phyloP scores from a whole-genome alignment of 64 coral and sea anemone species.

The Hydrozoanthus tunicans region DNA sequence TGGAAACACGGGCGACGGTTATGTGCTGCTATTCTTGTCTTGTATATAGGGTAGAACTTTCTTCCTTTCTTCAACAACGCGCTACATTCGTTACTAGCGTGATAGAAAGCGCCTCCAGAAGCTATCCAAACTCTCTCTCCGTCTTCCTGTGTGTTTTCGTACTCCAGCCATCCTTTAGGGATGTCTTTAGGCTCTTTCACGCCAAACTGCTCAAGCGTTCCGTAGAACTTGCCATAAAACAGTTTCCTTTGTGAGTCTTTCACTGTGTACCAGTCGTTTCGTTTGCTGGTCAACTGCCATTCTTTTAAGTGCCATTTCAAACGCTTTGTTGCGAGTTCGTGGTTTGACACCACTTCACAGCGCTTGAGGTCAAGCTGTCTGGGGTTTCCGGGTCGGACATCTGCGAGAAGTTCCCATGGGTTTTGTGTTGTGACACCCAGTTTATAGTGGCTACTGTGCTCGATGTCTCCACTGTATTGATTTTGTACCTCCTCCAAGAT shows the following conservation, averaged over 20 bases:
- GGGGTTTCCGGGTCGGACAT: not conserved
- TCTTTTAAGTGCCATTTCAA: constrained; percentile 9
- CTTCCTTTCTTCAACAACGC: constrained; percentile 27
- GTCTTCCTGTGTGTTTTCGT: not conserved
- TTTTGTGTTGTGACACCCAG: constrained; percentile 7
- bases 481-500: not conserved
- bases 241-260: not conserved
- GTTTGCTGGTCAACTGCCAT: not conserved
- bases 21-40: constrained; percentile 4
- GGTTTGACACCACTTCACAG: constrained; percentile 28
- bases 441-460: constrained; percentile 3
- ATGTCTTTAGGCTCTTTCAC: constrained; percentile 28
- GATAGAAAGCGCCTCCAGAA: constrained; percentile 30
- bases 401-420: not conserved
- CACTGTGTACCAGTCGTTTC: constrained; percentile 22
- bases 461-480: not conserved
- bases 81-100: not conserved
- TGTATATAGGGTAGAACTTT: constrained; percentile 34
- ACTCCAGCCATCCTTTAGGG: constrained; percentile 34
- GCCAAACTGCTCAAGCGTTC: constrained; percentile 6
- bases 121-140: constrained; percentile 33
- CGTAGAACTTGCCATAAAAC: constrained; percentile 46
- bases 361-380: constrained; percentile 14
- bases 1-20: constrained; percentile 10
- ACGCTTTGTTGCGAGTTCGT: constrained; percentile 2